Evolutionary conservation across 2,797 vertebrate species (phyloP).

Genomic region (Poliocrania exsul): DNA sequence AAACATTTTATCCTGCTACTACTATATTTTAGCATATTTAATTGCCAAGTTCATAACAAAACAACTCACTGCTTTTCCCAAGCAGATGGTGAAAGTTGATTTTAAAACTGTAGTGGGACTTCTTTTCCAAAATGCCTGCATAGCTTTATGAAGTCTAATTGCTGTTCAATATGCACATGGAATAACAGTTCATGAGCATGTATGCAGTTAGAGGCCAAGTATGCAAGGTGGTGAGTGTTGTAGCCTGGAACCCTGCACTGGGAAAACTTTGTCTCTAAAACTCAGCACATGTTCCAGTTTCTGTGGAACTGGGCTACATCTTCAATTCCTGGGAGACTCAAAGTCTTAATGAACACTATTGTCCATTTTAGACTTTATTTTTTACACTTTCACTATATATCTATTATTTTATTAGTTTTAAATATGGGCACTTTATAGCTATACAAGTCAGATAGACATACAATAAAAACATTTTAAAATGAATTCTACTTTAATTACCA

Average conservation of each 20-base stretch:
- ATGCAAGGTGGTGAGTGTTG: not conserved
- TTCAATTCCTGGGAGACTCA: not conserved
- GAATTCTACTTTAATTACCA: not conserved
- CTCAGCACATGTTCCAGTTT: not conserved
- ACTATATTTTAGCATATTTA: slow-evolving; percentile 65
- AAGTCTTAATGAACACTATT: not conserved
- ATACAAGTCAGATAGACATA: not conserved
- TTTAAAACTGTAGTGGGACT: slow-evolving; percentile 60
- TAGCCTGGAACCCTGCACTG: not conserved
- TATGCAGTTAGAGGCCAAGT: not conserved
- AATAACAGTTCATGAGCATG: not conserved
- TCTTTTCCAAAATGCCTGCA: slow-evolving; percentile 65
- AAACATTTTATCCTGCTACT: slow-evolving; percentile 41
- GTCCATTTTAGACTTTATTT: not conserved
- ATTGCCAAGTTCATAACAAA: slow-evolving; percentile 67
- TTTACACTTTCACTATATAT: not conserved
- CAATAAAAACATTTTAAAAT: not conserved
- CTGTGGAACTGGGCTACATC: not conserved
- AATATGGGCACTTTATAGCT: not conserved
- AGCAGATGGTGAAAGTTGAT: slow-evolving; percentile 71
- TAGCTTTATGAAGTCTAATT: slow-evolving; percentile 43
- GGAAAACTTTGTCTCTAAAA: not conserved
- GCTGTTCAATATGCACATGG: slow-evolving; percentile 12
- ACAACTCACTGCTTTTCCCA: slow-evolving; percentile 24
- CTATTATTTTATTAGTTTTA: not conserved